Evolutionary conservation across 2,113 vertebrate species (phyloP), one percentile per base, ranked within the genome.

Genomic region (Phocoena phocoena): DNA sequence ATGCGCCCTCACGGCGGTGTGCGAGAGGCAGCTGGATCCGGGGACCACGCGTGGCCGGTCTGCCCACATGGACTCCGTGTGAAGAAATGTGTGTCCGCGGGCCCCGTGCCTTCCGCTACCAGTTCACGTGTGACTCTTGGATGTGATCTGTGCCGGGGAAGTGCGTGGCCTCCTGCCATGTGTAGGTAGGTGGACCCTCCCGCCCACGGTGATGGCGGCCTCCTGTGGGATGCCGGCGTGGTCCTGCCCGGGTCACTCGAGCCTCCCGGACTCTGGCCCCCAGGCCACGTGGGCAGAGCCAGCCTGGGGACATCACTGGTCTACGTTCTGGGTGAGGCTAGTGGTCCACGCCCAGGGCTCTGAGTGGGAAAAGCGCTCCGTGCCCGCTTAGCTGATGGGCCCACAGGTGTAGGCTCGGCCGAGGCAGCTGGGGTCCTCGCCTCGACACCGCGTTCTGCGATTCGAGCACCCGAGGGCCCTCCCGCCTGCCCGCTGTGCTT

Each of bases 361-460:
- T 74, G 41, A 26, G 26, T 10, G 44, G 41, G 41, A 76, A 31
- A 50, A 50, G 26, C 26, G 15, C 73, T 47, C 2, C 0, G 28
- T 21, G 26, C 15, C 73, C 41, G 31, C 26, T 18, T 9, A 1
- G 28, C 73, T 9, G 8, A 5, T 31, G 41, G 73, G 26, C 5
- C 73, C 41, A 25, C 26, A 31, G 73, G 15, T 18, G 26, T 31
- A 17, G 73, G 11, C 73, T 31, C 1, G 0, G 41, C 15, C 8
- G 53, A 18, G 55, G 55, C 55, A 21, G 55, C 55, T 38, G 28
- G 63, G 12, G 63, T 7, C 20, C 26, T 74, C 4, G 3, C 26
- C 26, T 26, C 7, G 14, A 47, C 0, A 0, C 41, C 14, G 0
- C 0, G 0, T 26, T 31, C 8, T 74, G 41, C 1, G 8, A 15